Percentiles rank a stretch among this genome's conserved stretches.
phyloP scores from a whole-genome alignment of 1,140 invertebrate genomes.

The Bombus sibiricus region DNA sequence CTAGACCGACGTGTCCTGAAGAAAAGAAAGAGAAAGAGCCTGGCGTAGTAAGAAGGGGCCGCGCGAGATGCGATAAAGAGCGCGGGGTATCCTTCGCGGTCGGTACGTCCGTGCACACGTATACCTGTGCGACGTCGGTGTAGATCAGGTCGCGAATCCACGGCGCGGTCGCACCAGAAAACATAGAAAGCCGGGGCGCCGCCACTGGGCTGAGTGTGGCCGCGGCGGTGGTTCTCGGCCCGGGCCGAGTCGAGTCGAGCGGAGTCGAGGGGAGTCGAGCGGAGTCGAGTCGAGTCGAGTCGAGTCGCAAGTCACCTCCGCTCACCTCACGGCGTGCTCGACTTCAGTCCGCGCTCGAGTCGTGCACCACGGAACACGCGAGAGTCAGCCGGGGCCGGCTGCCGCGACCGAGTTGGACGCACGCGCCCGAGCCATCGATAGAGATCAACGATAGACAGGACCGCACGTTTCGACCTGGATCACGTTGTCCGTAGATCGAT shows the following conservation, averaged over 20 bases:
- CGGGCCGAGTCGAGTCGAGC: constrained; percentile 34
- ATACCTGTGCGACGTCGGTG: constrained; percentile 6
- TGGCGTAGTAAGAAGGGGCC: neutral
- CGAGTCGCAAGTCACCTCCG: constrained; percentile 80
- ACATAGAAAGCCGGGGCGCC: constrained; percentile 26
- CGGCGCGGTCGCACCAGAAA: neutral
- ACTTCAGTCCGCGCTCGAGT: constrained; percentile 67
- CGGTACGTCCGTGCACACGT: neutral
- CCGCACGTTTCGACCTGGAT: neutral
- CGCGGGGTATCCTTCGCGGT: neutral
- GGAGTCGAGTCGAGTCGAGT: constrained; percentile 34
- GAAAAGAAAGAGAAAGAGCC: neutral
- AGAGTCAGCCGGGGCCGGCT: constrained; percentile 30
- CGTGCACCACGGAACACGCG: constrained; percentile 61
- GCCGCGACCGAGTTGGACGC: constrained; percentile 42
- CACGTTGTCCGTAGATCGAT: neutral
- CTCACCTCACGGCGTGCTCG: constrained; percentile 74
- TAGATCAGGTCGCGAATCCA: constrained; percentile 43
- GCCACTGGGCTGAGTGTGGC: constrained; percentile 32
- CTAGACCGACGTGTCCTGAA: neutral
- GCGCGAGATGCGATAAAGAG: neutral
- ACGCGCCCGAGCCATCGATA: constrained; percentile 25
- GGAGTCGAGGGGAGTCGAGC: constrained; percentile 30
- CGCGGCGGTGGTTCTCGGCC: constrained; percentile 37
- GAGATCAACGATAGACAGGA: constrained; percentile 5